phyloP scores from a whole-genome alignment of 2,888 invertebrate genomes.

The Drosophila anomalata region DNA sequence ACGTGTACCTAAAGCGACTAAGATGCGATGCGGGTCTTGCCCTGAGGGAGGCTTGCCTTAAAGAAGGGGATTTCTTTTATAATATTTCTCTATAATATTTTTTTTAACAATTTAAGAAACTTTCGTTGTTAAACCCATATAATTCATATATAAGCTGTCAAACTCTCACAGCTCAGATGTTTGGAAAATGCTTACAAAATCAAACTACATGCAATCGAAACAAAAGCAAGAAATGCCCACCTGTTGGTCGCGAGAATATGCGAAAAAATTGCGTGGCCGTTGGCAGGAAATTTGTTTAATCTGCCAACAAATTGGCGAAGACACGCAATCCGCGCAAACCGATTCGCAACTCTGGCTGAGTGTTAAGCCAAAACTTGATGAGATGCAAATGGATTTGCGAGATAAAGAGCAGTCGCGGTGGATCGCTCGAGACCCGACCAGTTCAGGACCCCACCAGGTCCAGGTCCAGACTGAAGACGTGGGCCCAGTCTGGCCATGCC shows the following conservation, averaged over 20 bases:
- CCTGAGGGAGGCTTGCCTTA: slow-evolving; percentile 17
- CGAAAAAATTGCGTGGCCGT: slow-evolving; percentile 73
- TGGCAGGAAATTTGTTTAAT: slow-evolving; percentile 80
- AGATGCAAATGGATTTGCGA: slow-evolving; percentile 78
- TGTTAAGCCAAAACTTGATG: slow-evolving; percentile 68
- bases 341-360: slow-evolving; percentile 29
- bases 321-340: slow-evolving; percentile 64
- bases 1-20: slow-evolving; percentile 66
- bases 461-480: slow-evolving; percentile 31
- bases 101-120: background rate
- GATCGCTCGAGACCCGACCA: background rate
- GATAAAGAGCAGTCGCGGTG: slow-evolving; percentile 55
- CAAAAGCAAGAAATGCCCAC: slow-evolving; percentile 15
- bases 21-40: slow-evolving; percentile 43
- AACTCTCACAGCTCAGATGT: background rate
- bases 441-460: slow-evolving; percentile 4
- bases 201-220: slow-evolving; percentile 15
- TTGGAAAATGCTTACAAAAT: background rate
- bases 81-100: slow-evolving; percentile 22
- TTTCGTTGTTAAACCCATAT: background rate
- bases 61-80: slow-evolving; percentile 18
- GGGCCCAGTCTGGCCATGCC: slow-evolving; percentile 25
- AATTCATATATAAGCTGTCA: background rate
- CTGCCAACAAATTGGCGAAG: slow-evolving; percentile 76
- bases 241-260: slow-evolving; percentile 20